Percentiles rank a stretch among this genome's conserved stretches.
phyloP scores from a whole-genome alignment of 2,888 invertebrate genomes.

The Neoascia interrupta region DNA sequence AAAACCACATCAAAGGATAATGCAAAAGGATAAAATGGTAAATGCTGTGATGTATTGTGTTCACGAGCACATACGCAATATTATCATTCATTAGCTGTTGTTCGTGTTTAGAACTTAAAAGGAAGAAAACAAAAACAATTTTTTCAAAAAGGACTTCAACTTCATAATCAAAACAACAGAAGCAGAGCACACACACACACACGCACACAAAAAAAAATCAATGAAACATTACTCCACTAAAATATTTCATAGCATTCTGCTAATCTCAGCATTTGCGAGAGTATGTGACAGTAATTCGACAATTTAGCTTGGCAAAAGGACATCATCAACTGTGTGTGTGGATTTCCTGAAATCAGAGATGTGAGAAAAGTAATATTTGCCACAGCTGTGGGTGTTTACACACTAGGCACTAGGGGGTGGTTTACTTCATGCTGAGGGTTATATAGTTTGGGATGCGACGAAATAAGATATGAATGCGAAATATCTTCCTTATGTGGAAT shows the following conservation, averaged over 20 bases:
- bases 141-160: conserved; percentile 22
- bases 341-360: conserved; percentile 21
- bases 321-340: conserved; percentile 6
- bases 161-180: background rate
- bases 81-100: background rate
- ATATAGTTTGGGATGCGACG: too few relatives aligned
- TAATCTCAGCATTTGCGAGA: conserved; percentile 44
- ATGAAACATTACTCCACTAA: conserved; percentile 38
- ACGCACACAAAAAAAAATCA: background rate
- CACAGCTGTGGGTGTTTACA: conserved; percentile 29
- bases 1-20: conserved; percentile 65
- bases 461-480: too few relatives aligned
- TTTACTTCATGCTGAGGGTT: too few relatives aligned
- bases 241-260: conserved; percentile 33
- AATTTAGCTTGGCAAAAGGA: conserved; percentile 34
- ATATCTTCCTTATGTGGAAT: too few relatives aligned
- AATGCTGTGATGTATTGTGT: conserved; percentile 4
- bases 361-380: conserved; percentile 32
- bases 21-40: conserved; percentile 29
- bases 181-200: too few relatives aligned
- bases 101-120: background rate
- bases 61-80: background rate
- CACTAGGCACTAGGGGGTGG: too few relatives aligned
- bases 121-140: background rate
- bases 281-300: conserved; percentile 42